Evolutionary conservation across 2,888 invertebrate genomes (phyloP).

Genomic region (Philonicus albiceps): DNA sequence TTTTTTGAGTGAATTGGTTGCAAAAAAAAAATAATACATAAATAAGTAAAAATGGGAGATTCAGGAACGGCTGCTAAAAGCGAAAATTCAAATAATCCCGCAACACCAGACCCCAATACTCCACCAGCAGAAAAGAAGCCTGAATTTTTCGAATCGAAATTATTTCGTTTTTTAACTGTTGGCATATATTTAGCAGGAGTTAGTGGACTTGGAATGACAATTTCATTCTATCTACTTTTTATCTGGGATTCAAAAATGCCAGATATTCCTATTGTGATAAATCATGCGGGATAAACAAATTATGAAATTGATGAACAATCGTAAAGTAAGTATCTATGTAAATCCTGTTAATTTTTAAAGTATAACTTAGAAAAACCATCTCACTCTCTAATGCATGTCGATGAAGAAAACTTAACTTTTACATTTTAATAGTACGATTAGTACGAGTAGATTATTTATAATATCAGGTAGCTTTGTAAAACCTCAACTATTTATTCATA

Average conservation of each 20-base stretch:
- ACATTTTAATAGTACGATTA: too few species aligned
- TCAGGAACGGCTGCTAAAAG: background rate
- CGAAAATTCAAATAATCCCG: background rate
- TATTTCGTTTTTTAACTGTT: conserved; percentile 56
- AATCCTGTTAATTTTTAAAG: too few species aligned
- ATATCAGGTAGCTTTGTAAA: too few species aligned
- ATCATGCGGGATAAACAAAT: background rate
- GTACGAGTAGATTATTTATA: too few species aligned
- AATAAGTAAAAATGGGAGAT: background rate
- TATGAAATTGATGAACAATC: background rate
- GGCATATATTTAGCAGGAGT: conserved; percentile 59
- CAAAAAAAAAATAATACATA: background rate
- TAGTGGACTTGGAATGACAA: conserved; percentile 58
- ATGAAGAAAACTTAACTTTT: too few species aligned
- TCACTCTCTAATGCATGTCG: too few species aligned
- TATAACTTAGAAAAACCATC: too few species aligned
- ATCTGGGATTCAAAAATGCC: conserved; percentile 63
- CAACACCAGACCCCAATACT: background rate
- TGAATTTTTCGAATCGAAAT: conserved; percentile 32
- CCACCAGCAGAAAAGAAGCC: background rate
- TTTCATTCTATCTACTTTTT: conserved; percentile 61
- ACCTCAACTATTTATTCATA: too few species aligned
- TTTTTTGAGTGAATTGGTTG: background rate
- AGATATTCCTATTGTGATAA: background rate
- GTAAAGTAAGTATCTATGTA: background rate